phyloP scores from a whole-genome alignment of 1,140 invertebrate species.

The Drosophila prosaltans region DNA sequence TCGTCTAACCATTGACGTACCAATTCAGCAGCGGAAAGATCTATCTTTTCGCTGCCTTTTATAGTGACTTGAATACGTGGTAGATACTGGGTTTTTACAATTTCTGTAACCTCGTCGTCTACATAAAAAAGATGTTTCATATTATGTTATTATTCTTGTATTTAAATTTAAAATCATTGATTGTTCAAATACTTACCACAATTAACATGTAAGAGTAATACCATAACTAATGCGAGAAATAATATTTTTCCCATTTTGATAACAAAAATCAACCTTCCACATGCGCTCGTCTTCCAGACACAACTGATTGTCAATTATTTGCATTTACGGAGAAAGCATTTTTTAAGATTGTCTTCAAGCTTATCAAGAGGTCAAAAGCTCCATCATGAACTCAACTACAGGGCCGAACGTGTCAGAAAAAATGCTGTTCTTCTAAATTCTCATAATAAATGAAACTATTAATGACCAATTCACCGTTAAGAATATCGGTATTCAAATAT shows the following conservation, averaged over 20 bases:
- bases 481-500: too few species aligned
- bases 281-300: not conserved
- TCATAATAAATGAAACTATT: too few species aligned
- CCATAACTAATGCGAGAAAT: not conserved
- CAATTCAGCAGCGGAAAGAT: not conserved
- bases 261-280: not conserved
- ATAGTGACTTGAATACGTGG: not conserved
- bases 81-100: not conserved
- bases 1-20: conserved; percentile 2
- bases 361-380: conserved; percentile 1
- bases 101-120: not conserved
- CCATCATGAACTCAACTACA: not conserved
- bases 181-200: not conserved
- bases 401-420: too few species aligned
- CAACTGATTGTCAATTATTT: not conserved
- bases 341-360: not conserved
- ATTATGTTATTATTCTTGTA: not conserved
- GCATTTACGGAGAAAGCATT: too few species aligned
- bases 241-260: not conserved
- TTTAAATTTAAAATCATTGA: not conserved
- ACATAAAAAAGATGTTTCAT: not conserved
- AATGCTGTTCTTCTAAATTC: too few species aligned
- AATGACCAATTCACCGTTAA: too few species aligned
- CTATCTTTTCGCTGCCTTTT: not conserved
- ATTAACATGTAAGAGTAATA: not conserved